phyloP scores from a whole-genome alignment of 2,113 vertebrate species.

The Maccullochella peelii region DNA sequence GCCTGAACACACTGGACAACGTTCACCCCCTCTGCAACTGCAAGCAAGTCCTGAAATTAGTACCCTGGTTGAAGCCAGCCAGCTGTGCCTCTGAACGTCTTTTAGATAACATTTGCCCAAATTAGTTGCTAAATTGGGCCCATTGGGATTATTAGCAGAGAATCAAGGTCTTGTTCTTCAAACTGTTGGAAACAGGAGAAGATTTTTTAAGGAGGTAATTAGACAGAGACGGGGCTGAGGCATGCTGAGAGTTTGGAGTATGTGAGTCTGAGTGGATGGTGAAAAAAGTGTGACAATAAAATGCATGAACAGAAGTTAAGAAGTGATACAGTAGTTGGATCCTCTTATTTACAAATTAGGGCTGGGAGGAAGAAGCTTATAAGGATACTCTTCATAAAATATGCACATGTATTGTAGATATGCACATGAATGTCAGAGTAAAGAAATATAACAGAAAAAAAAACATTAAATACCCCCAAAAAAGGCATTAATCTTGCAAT shows the following conservation, averaged over 20 bases:
- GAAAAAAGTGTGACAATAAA: constrained; percentile 16
- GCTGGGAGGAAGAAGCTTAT: constrained; percentile 7
- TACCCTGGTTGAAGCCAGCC: constrained; percentile 59
- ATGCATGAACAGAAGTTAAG: constrained; percentile 5
- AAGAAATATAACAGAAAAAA: background rate
- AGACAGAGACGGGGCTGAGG: constrained; percentile 44
- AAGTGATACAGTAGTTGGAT: constrained; percentile 1
- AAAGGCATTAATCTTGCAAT: background rate
- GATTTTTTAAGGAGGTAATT: constrained; percentile 71
- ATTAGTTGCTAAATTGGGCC: constrained; percentile 81
- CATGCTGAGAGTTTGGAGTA: constrained; percentile 42
- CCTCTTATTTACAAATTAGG: constrained; percentile 25
- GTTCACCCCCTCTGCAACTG: constrained; percentile 36
- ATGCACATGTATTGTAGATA: background rate
- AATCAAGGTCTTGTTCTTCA: constrained; percentile 76
- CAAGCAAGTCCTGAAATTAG: constrained; percentile 61
- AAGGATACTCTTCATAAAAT: background rate
- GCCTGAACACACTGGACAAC: constrained; percentile 40
- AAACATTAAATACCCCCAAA: background rate
- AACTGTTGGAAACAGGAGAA: constrained; percentile 68
- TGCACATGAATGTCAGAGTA: background rate
- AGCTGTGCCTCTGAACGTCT: constrained; percentile 67
- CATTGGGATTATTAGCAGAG: constrained; percentile 79
- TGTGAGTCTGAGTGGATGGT: constrained; percentile 2
- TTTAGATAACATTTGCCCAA: constrained; percentile 78